A percentile compares a stretch with the other conserved stretches of the same genome.
Conservation (phyloP, 2,113 vertebrate species). For the Piprites chloris region DNA sequence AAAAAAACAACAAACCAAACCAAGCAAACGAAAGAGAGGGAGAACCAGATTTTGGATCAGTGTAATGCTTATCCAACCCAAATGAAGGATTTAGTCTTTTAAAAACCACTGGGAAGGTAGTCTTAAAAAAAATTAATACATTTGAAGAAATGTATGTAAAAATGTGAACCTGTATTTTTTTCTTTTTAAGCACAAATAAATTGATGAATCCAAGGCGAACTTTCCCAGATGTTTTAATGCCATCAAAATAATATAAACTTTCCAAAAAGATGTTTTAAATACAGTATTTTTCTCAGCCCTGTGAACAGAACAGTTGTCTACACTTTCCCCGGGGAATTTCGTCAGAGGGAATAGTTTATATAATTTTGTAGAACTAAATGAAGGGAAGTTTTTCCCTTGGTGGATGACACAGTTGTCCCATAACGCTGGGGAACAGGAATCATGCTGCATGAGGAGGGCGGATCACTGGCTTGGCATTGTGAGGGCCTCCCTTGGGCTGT, state of each 20-base stretch:
- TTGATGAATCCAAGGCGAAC: background rate
- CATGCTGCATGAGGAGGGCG: rapidly evolving
- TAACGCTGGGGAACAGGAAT: background rate
- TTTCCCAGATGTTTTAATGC: background rate
- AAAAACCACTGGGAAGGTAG: background rate
- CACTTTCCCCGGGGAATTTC: background rate
- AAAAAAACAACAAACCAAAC: background rate
- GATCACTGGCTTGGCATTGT: too few relatives aligned
- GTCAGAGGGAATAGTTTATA: background rate
- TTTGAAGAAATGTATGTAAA: background rate
- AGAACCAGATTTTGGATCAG: background rate
- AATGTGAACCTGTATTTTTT: background rate
- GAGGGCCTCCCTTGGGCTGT: background rate
- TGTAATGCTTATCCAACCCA: background rate
- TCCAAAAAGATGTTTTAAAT: background rate
- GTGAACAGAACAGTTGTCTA: background rate
- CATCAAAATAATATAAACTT: background rate
- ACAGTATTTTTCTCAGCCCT: background rate
- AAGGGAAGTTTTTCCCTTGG: background rate
- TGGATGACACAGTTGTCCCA: background rate
- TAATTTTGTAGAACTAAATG: background rate
- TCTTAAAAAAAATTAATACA: background rate
- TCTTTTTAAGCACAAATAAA: background rate
- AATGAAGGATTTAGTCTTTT: background rate
- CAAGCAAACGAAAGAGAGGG: background rate